A percentile compares a stretch with the other conserved stretches of the same genome.
Evolutionary conservation across 2,113 vertebrate species (phyloP).

Genomic region (Uria lomvia): DNA sequence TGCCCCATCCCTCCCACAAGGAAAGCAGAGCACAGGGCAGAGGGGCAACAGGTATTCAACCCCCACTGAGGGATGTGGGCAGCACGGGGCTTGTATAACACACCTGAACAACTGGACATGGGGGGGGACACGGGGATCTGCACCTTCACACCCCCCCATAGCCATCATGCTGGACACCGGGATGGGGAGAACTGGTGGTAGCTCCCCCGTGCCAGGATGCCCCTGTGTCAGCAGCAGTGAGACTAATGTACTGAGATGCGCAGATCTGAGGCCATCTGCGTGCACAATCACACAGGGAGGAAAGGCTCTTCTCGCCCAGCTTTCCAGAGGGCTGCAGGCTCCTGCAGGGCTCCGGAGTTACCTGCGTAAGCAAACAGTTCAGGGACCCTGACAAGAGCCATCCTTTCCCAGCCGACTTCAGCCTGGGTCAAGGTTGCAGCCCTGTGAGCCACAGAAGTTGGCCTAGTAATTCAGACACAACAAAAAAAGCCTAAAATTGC

Average conservation of each 20-base stretch:
- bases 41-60: too few relatives aligned
- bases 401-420: neutral
- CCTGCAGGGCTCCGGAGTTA: neutral
- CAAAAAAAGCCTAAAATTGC: neutral
- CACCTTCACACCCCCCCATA: neutral
- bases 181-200: neutral
- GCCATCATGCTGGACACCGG: too few relatives aligned
- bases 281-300: neutral
- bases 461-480: neutral
- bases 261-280: neutral
- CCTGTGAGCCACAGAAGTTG: neutral
- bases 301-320: neutral
- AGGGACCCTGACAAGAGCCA: neutral
- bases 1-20: neutral
- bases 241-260: rapidly evolving
- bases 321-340: neutral
- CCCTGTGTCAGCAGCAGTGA: neutral
- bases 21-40: neutral
- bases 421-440: neutral
- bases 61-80: too few relatives aligned
- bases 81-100: rapidly evolving
- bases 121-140: neutral
- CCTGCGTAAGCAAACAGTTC: neutral
- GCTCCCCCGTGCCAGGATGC: neutral
- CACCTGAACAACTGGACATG: neutral